Base-by-base conservation (phyloP, 2,797 vertebrate species). In the Falco naumanni region DNA sequence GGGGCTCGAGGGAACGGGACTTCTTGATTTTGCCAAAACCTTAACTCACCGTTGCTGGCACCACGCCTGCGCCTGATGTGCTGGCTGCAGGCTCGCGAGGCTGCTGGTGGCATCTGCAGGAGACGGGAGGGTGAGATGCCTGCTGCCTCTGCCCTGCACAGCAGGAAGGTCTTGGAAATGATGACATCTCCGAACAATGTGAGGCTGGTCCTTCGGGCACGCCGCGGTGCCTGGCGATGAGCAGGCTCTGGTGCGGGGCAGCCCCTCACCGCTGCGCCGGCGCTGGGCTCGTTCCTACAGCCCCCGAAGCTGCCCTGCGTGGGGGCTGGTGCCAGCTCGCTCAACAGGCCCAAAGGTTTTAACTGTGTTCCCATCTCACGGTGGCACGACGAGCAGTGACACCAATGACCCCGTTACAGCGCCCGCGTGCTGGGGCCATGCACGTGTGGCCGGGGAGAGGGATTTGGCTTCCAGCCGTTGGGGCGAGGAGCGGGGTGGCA, bases 1-100 rank as follows among this genome's bases (percentile, higher is more conserved):
- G 0, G 4, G 37, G 43, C 13, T 41, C 21, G 2, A 6, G 17
- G 43, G 5, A 2, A 26, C 37, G 2, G 0, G 29, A 29, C 57
- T 24, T 34, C 31, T 33, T 4, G 64, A 19, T 41, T 83, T 48
- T 31, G 1, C 34, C 64, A 61, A 43, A 82, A 39, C 26, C 11
- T 65, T 2, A 16, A 11, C 41, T 41, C 37, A 76, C 65, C 4
- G 0, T 3, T 1, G 7, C 3, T 25, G 66, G 90, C 15, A 2
- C 75, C 4, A 4, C 2, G 10, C 37, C 85, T 2, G 17, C 1
- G 3, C 24, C 60, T 48, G 74, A 41, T 7, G 21, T 8, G 20
- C 60, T 4, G 91, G 37, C 37, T 6, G 65, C 13, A 61, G 43
- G 69, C 34, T 29, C 25, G 2, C 31, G 24, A 59, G 63, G 39